phyloP scores from a whole-genome alignment of 2,797 vertebrate genomes.

The Amniataba percoides region DNA sequence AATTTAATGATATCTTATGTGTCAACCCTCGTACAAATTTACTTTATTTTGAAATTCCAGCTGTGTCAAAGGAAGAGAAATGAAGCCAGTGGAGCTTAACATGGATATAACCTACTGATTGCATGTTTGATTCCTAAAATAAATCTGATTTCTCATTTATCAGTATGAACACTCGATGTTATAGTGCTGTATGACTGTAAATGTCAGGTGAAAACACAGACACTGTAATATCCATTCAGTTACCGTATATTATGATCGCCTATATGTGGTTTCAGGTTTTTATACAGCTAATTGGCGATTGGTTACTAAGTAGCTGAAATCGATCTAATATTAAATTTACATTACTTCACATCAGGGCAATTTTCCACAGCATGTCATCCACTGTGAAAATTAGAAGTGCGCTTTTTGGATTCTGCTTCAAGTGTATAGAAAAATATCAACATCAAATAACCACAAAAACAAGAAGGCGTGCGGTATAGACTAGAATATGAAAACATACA shows the following conservation, averaged over 20 bases:
- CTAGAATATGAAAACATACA: constrained; percentile 19
- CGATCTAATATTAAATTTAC: neutral
- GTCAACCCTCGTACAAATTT: constrained; percentile 78
- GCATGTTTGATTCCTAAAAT: constrained; percentile 73
- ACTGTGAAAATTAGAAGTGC: neutral
- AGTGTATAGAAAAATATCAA: neutral
- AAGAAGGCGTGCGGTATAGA: neutral
- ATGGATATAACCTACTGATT: constrained; percentile 81
- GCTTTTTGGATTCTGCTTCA: constrained; percentile 9
- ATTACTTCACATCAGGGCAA: constrained; percentile 8
- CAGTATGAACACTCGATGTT: constrained; percentile 29
- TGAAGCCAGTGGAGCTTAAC: constrained; percentile 59
- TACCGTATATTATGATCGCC: neutral
- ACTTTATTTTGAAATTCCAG: constrained; percentile 79
- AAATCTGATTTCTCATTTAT: constrained; percentile 57
- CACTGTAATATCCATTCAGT: constrained; percentile 31
- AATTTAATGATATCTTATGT: constrained; percentile 60
- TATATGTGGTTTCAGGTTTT: constrained; percentile 1
- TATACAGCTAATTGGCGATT: constrained; percentile 1
- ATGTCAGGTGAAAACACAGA: constrained; percentile 28
- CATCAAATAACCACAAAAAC: constrained; percentile 16
- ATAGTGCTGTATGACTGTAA: constrained; percentile 12
- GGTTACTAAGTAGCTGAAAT: constrained; percentile 5
- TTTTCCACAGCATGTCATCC: neutral
- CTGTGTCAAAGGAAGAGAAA: constrained; percentile 72